Evolutionary conservation across 2,888 invertebrate genomes (phyloP), one percentile per base, ranked within the genome.

Genomic region (Pardosa pseudoannulata): DNA sequence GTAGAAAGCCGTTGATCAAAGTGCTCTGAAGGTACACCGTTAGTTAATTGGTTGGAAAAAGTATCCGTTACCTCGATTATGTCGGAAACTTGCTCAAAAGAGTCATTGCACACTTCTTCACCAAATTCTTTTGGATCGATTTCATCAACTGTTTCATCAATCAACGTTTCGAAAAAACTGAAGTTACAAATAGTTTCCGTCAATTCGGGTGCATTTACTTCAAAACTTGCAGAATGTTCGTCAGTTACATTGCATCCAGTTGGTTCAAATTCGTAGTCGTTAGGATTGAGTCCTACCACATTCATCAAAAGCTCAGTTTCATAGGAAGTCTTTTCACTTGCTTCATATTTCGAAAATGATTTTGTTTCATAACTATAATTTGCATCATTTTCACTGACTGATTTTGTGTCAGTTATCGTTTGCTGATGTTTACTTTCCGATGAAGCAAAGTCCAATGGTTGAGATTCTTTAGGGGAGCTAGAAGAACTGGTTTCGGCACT

Each of bases 391-490:
- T 23, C 56, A 56, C 1, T 16, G 3, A 23, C 23, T 23, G 23
- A 23, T 11, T 56, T 19, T 23, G 23, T 19, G 2, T 16, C 23
- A 23, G 5, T 19, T 19, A 23, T 23, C 5, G 19, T 1, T 56
- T 23, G 23, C n/a, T 1, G 19, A 5, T 23, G 16, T 31, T 28
- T 39, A 27, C 28, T 36, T 28, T n/a, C 6, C 0, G n/a, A n/a
- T 56, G 32, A 32, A 5, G 64, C 75, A 9, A 65, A 39, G 29
- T 65, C 65, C 28, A n/a, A n/a, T n/a, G n/a, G n/a, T n/a, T 29
- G 27, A 75, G n/a, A 11, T n/a, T 32, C 29, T 19, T 9, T 29
- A 5, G 29, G 23, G 16, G 23, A 56, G n/a, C 23, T 56, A 23
- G 23, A 56, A 19, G 3, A 23, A 29, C 29, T 6, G n/a, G 28